Percentiles rank a stretch among this genome's conserved stretches.
phyloP scores from a whole-genome alignment of 2,113 vertebrate species.

The Poeciliopsis occidentalis region DNA sequence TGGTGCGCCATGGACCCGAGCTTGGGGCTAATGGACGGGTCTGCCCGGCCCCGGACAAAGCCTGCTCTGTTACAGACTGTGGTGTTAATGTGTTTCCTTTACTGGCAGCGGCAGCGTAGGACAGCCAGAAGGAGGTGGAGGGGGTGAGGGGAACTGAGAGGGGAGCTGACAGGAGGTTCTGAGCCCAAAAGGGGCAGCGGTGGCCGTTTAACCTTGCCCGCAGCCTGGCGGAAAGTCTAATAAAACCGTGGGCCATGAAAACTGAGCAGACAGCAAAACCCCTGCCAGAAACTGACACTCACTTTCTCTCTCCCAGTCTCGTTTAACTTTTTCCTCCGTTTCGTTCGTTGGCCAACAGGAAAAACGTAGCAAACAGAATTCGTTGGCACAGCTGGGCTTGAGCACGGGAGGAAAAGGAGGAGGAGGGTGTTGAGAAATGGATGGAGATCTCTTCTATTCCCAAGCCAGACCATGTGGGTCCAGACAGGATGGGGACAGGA shows the following conservation, averaged over 20 bases:
- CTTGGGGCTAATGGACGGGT: constrained; percentile 59
- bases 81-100: constrained; percentile 80
- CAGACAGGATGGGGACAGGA: constrained; percentile 59
- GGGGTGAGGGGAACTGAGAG: constrained; percentile 11
- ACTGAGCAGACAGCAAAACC: constrained; percentile 75
- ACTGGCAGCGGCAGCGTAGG: constrained; percentile 73
- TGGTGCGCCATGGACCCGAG: constrained; percentile 64
- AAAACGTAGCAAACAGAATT: constrained; percentile 55
- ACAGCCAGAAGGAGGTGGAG: constrained; percentile 52
- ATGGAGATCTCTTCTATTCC: constrained; percentile 51
- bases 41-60: constrained; percentile 70
- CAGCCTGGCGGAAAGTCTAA: constrained; percentile 72
- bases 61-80: constrained; percentile 71
- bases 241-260: constrained; percentile 77
- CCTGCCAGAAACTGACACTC: constrained; percentile 66
- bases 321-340: constrained; percentile 52
- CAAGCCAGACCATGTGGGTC: constrained; percentile 42
- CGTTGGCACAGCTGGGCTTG: constrained; percentile 61
- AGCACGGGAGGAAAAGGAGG: constrained; percentile 26
- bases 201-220: constrained; percentile 76
- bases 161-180: constrained; percentile 48
- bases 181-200: constrained; percentile 56
- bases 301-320: constrained; percentile 52
- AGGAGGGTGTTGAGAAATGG: constrained; percentile 41
- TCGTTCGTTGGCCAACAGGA: constrained; percentile 65